Evolutionary conservation across 2,888 invertebrate genomes (phyloP).

Genomic region (Ormyrus thymus): DNA sequence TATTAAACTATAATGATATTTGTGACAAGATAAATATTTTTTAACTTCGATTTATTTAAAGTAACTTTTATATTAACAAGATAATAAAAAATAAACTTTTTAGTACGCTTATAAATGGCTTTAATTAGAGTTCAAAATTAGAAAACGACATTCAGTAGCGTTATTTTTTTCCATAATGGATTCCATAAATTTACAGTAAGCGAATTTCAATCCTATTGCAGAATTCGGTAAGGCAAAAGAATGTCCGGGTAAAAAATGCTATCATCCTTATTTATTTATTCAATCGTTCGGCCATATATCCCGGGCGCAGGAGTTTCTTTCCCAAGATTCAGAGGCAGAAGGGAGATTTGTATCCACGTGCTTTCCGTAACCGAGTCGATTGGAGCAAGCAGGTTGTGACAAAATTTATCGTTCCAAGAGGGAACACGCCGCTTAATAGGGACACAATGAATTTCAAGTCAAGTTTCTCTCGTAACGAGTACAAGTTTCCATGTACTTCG

Average conservation of each 20-base stretch:
- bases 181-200: too few species aligned
- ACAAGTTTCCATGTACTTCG: constrained; percentile 51
- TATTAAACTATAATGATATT: too few species aligned
- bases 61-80: too few species aligned
- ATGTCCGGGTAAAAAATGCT: neutral
- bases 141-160: too few species aligned
- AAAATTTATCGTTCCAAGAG: constrained; percentile 52
- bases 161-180: too few species aligned
- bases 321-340: constrained; percentile 28
- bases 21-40: too few species aligned
- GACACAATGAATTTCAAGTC: constrained; percentile 55
- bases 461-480: constrained; percentile 50
- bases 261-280: constrained; percentile 24
- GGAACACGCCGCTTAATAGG: constrained; percentile 42
- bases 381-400: constrained; percentile 46
- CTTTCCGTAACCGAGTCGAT: constrained; percentile 44
- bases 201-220: too few species aligned
- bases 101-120: too few species aligned
- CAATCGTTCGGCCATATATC: constrained; percentile 22
- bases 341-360: constrained; percentile 46
- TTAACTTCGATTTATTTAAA: too few species aligned
- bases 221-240: too few species aligned
- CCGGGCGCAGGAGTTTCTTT: constrained; percentile 13
- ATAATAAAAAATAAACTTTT: too few species aligned
- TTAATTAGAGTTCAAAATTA: too few species aligned